Base-by-base conservation (phyloP, 2,888 invertebrate genomes). In the Ormyrus labotus region DNA sequence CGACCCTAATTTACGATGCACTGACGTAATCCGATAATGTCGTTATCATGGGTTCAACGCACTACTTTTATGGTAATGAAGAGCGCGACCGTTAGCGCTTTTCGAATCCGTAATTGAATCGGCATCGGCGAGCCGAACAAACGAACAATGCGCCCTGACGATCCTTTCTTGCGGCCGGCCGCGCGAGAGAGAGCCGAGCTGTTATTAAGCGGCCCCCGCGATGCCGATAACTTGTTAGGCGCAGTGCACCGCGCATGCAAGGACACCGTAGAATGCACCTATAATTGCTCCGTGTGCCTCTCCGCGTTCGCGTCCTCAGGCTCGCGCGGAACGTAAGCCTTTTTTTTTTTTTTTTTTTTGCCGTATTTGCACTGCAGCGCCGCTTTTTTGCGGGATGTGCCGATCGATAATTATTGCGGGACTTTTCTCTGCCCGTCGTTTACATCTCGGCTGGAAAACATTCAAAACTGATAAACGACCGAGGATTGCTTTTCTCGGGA, bases 41-140 rank as follows among this genome's bases (percentile, higher is more conserved):
- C 51, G 45, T 71, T 71, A 71, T 71, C 57, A 47, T 11, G 47
- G 47, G 57, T 57, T 58, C 69, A 58, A 58, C 48, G 69, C 48
- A 69, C 45, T 64, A 69, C 77, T 11, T 77, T 64, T 78, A 65
- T 78, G 58, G 78, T 65, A 78, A 67, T 78, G 71, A 81, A 73
- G 34, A 34, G 74, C 70, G 60, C 77, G 69, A 50, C 50, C 75
- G 48, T 74, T 34, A 34, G 34, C 34, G 34, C 34, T 34, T 34
- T 34, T 34, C 34, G 34, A 34, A 34, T 34, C 4, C 34, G 34
- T 34, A 34, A 34, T 34, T 34, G 34, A 34, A 34, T 34, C 34
- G 34, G 34, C 34, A 34, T 34, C 34, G 34, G 34, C 34, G 34
- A 34, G 34, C 2, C 70, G 48, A 61, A 61, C 63, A 34, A 34